Evolutionary conservation across 2,888 invertebrate species (phyloP).

Genomic region (Drosophila tripunctata): DNA sequence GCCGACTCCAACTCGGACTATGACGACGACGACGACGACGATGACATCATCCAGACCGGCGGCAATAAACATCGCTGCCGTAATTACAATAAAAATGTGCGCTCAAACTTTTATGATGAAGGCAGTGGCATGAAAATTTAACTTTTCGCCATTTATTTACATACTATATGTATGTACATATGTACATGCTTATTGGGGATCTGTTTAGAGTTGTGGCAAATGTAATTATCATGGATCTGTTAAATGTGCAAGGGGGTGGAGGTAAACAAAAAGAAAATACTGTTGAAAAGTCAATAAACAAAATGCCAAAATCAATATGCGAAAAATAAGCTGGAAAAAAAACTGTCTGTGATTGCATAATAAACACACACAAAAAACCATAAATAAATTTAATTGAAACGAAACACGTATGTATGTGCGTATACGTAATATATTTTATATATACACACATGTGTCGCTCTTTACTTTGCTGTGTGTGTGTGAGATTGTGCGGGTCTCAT

Average conservation of each 20-base stretch:
- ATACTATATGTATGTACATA: too few species aligned
- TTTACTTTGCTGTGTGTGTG: background rate
- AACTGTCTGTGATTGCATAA: slow-evolving; percentile 72
- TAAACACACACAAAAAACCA: slow-evolving; percentile 57
- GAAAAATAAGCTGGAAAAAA: slow-evolving; percentile 26
- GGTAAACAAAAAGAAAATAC: background rate
- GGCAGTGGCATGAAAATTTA: slow-evolving; percentile 39
- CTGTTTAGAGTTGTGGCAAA: slow-evolving; percentile 27
- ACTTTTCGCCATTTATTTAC: slow-evolving; percentile 38
- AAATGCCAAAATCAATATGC: slow-evolving; percentile 70
- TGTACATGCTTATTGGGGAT: slow-evolving; percentile 17
- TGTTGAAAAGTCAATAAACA: slow-evolving; percentile 65
- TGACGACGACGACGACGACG: slow-evolving; percentile 30
- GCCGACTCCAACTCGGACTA: slow-evolving; percentile 32
- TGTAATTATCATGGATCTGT: slow-evolving; percentile 56
- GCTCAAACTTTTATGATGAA: slow-evolving; percentile 61
- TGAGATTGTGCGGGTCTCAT: slow-evolving; percentile 30
- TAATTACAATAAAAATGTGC: slow-evolving; percentile 70
- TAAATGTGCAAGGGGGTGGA: slow-evolving; percentile 30
- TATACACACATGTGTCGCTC: slow-evolving; percentile 4
- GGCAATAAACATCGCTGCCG: slow-evolving; percentile 65
- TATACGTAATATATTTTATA: slow-evolving; percentile 48
- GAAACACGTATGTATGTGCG: slow-evolving; percentile 43
- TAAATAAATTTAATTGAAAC: slow-evolving; percentile 65
- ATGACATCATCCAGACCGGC: slow-evolving; percentile 64